phyloP scores from a whole-genome alignment of 1,140 invertebrate genomes.

The Sesamia nonagrioides region DNA sequence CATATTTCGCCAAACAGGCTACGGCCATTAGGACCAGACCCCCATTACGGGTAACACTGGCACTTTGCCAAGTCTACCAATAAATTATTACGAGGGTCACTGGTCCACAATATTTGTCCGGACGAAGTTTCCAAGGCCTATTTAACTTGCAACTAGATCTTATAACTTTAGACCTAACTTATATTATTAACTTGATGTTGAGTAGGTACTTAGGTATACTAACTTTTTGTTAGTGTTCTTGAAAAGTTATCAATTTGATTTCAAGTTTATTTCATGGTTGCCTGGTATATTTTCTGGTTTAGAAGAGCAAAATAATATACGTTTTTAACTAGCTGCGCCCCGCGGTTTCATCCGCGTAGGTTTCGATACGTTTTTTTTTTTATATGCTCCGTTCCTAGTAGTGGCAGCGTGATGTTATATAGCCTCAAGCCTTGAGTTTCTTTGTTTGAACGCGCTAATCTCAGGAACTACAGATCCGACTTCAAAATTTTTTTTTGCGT shows the following conservation, averaged over 20 bases:
- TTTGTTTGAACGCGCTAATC: too few species aligned
- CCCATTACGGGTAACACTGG: neutral
- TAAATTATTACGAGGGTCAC: conserved; percentile 37
- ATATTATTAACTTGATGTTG: conserved; percentile 22
- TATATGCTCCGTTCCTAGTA: too few species aligned
- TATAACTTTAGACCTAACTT: conserved; percentile 16
- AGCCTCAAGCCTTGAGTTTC: too few species aligned
- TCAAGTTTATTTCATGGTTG: too few species aligned
- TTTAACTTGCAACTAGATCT: neutral
- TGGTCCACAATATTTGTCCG: neutral
- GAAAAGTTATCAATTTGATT: neutral
- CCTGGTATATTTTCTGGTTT: too few species aligned
- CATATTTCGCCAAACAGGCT: conserved; percentile 21
- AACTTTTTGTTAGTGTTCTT: conserved; percentile 1
- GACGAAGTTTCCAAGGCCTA: neutral
- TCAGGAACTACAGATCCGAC: too few species aligned
- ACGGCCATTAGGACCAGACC: conserved; percentile 3
- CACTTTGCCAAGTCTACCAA: conserved; percentile 5
- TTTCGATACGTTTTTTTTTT: too few species aligned
- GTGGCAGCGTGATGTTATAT: too few species aligned
- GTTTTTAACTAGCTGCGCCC: too few species aligned
- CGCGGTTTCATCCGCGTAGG: too few species aligned
- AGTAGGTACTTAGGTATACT: neutral
- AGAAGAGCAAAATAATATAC: too few species aligned
- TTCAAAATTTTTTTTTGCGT: too few species aligned